Percentiles rank a stretch among this genome's conserved stretches.
phyloP scores from a whole-genome alignment of 2,113 vertebrate species.

The Bucco capensis region DNA sequence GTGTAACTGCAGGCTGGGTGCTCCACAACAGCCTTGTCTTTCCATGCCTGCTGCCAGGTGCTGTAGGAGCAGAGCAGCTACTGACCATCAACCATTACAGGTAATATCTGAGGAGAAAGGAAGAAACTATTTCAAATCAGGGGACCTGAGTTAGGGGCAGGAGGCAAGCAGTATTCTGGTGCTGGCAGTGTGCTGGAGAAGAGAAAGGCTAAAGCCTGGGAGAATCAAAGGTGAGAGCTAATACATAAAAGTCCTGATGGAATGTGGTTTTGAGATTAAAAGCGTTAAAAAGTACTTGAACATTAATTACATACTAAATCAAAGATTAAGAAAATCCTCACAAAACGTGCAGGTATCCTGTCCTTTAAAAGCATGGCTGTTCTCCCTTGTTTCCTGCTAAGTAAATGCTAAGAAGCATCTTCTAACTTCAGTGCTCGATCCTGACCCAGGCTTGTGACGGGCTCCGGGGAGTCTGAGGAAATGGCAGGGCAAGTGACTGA shows the following conservation, averaged over 20 bases:
- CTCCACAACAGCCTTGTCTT: neutral
- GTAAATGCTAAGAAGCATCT: constrained; percentile 2
- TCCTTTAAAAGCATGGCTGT: neutral
- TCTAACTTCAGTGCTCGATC: neutral
- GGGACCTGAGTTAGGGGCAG: neutral
- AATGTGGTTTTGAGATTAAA: neutral
- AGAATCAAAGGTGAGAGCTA: neutral
- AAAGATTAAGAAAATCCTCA: neutral
- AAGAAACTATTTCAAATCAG: constrained; percentile 45
- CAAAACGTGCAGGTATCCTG: neutral
- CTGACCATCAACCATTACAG: constrained; percentile 32
- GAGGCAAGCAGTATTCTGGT: neutral
- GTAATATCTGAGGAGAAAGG: constrained; percentile 33
- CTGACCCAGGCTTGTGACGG: neutral
- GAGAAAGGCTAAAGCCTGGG: neutral
- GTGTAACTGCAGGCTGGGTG: neutral
- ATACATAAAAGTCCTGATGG: neutral
- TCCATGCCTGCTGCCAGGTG: neutral
- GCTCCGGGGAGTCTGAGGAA: neutral
- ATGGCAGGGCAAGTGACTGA: constrained; percentile 30
- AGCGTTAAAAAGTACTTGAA: neutral
- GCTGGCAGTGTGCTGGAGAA: neutral
- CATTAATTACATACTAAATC: neutral
- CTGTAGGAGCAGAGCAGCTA: neutral
- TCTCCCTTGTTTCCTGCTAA: neutral